Conservation (phyloP, 2,113 vertebrate species). For the Plotosus lineatus region DNA sequence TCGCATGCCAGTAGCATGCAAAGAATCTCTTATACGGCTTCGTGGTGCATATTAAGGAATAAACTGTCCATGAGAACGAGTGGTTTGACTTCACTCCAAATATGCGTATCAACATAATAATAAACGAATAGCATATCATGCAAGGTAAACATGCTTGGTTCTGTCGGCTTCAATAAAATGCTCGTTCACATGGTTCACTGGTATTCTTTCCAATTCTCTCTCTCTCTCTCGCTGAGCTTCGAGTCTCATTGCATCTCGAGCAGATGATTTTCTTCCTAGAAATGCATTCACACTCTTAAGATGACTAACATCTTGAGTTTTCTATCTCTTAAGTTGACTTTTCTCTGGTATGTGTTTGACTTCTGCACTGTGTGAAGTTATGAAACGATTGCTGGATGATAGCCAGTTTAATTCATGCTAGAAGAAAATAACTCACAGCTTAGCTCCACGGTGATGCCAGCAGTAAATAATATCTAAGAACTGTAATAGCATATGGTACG, state of each 20-base stretch:
- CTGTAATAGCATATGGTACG: constrained; percentile 31
- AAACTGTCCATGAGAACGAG: constrained; percentile 56
- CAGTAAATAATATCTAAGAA: constrained; percentile 35
- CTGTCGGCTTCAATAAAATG: constrained; percentile 49
- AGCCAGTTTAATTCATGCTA: constrained; percentile 39
- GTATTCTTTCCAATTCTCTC: constrained; percentile 3
- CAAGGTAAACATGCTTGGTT: constrained; percentile 51
- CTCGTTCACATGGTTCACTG: constrained; percentile 49
- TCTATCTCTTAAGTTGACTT: constrained; percentile 39
- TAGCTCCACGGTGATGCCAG: constrained; percentile 24
- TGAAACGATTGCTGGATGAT: constrained; percentile 18
- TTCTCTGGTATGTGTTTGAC: constrained; percentile 31
- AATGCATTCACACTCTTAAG: constrained; percentile 1
- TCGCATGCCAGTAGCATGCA: constrained; percentile 32
- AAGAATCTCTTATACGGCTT: constrained; percentile 39
- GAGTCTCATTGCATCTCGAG: constrained; percentile 18
- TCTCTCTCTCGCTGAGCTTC: background rate
- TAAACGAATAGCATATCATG: constrained; percentile 56
- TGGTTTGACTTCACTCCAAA: constrained; percentile 51
- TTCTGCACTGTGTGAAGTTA: constrained; percentile 4
- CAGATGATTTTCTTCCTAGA: constrained; percentile 1
- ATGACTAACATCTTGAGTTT: constrained; percentile 27
- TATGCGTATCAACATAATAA: constrained; percentile 46
- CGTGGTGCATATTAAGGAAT: constrained; percentile 54
- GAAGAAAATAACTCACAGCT: constrained; percentile 38